Evolutionary conservation across 2,888 invertebrate species (phyloP), one percentile per base, ranked within the genome.

Genomic region (Lacanobia oleracea): DNA sequence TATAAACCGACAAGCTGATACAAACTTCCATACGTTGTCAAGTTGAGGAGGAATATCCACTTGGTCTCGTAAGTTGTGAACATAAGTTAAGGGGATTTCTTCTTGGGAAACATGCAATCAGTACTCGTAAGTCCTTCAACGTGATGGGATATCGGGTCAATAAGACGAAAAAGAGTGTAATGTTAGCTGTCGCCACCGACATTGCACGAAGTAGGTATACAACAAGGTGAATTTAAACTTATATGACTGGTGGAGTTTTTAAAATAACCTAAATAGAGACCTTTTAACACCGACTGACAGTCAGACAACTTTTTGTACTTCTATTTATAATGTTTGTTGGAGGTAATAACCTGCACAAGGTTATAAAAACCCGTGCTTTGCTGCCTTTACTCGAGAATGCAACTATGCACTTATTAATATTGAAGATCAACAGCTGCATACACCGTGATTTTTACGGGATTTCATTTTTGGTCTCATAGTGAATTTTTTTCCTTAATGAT

Each of bases 101-200:
- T 70, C 61, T 65, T 73, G 37, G 16, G 33, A 51, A 57, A 68
- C 59, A 66, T 75, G 75, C 70, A 79, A 84, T 79, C 81, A 77
- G 77, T n/a, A n/a, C n/a, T n/a, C n/a, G n/a, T 77, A 73, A 68
- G 77, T 72, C 71, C 67, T 79, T 74, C 69, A 67, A 69, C 76
- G 59, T 79, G 79, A 80, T 79, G 66, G 64, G 71, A 72, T 82
- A 77, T 75, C 71, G 71, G 16, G 50, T 62, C 65, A 70, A 68
- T 73, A 72, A 80, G 77, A 77, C 67, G 37, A 40, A 69, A 75
- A 73, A 71, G 40, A 70, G n/a, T 67, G 56, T 72, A 72, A 81
- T 77, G 40, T 37, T n/a, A 69, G n/a, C 75, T 67, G 61, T 75
- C 68, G 50, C 37, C 23, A 54, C 67, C 40, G 61, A 73, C 53